Percentiles rank a stretch among this genome's conserved stretches.
These are phyloP conservation scores for Ormyrus labotus DNA, from an alignment of 2,888 invertebrate genomes.

Conservation along the genomic window DNA sequence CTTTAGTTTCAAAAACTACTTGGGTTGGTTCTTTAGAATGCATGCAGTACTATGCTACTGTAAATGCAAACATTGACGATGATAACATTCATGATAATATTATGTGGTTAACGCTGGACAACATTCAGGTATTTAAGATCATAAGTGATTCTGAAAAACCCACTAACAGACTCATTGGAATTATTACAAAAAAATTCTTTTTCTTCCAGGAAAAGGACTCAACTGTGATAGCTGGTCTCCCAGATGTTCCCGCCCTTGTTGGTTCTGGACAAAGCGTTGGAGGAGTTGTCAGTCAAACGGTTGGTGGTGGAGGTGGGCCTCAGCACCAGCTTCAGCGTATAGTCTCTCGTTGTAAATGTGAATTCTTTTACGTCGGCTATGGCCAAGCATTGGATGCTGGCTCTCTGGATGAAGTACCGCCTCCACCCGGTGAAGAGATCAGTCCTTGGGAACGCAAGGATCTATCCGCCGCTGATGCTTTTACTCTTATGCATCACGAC, in stretches of 20 bases:
- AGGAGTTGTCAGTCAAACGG: constrained; percentile 94
- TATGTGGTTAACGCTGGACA: constrained; percentile 96
- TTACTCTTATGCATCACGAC: constrained; percentile 98
- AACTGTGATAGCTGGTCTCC: constrained; percentile 86
- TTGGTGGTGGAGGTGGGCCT: constrained; percentile 84
- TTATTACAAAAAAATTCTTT: not conserved
- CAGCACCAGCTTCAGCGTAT: constrained; percentile 91
- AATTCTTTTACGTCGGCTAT: constrained; percentile 97
- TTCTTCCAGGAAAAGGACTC: constrained; percentile 81
- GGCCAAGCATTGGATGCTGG: constrained; percentile 85
- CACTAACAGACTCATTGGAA: not conserved
- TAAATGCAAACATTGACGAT: constrained; percentile 81
- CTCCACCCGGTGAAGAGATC: constrained; percentile 83
- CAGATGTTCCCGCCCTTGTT: constrained; percentile 92
- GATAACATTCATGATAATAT: constrained; percentile 85
- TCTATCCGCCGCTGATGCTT: constrained; percentile 92
- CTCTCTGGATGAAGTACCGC: constrained; percentile 81
- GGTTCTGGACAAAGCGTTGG: constrained; percentile 98
- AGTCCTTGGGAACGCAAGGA: constrained; percentile 89
- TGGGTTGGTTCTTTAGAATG: constrained; percentile 97
- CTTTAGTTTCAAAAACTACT: constrained; percentile 93
- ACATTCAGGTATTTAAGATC: constrained; percentile 82
- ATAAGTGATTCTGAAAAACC: too few species aligned
- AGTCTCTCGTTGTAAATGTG: constrained; percentile 97
- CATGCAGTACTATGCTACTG: constrained; percentile 99